Conservation (phyloP, 2,797 vertebrate species). For the Pseudochirops cupreus region DNA sequence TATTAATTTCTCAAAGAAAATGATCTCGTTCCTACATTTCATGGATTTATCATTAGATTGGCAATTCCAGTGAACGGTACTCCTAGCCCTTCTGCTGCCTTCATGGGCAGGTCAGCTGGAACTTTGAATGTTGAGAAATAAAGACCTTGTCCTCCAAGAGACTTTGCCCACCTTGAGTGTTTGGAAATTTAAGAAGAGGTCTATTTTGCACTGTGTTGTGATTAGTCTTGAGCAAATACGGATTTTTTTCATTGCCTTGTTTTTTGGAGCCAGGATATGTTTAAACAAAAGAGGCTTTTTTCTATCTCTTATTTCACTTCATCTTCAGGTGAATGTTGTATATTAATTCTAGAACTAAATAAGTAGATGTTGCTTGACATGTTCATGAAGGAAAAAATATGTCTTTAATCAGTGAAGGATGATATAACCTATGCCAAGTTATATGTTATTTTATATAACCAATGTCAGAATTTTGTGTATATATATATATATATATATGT, state of each 20-base stretch:
- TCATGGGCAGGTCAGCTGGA: neutral
- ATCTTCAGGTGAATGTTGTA: neutral
- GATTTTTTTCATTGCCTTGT: neutral
- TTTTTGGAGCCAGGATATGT: neutral
- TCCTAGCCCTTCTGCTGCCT: neutral
- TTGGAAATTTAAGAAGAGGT: neutral
- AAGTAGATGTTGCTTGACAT: neutral
- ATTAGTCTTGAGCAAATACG: neutral
- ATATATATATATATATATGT: neutral
- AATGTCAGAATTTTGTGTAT: neutral
- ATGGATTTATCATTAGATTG: neutral
- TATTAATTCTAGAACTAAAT: neutral
- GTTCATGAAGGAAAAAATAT: neutral
- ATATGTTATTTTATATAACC: neutral
- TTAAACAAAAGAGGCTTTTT: neutral
- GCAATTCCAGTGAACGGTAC: neutral
- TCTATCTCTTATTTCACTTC: neutral
- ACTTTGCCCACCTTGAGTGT: neutral
- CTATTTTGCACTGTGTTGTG: neutral
- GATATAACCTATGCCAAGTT: neutral
- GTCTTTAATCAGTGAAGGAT: neutral
- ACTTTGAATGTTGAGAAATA: neutral
- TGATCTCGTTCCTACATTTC: neutral
- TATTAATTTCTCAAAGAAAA: neutral
- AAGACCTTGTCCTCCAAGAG: neutral